A percentile compares a stretch with the other conserved stretches of the same genome.
phyloP scores from a whole-genome alignment of 1,140 invertebrate species.

The Frieseomelitta varia region DNA sequence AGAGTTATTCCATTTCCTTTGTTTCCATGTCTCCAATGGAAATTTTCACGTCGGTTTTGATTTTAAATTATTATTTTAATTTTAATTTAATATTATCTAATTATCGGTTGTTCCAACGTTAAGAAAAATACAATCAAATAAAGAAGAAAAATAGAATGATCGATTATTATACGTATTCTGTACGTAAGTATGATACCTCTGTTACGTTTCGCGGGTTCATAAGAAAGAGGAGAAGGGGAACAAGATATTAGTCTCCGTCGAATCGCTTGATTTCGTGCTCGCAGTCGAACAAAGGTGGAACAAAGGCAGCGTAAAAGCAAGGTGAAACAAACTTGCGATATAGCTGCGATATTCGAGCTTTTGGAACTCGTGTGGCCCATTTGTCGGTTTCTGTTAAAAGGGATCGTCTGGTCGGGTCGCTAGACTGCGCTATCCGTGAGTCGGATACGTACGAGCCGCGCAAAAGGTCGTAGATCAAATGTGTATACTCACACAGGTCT shows the following conservation, averaged over 20 bases:
- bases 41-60: too few relatives aligned
- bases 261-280: not conserved
- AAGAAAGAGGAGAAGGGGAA: too few relatives aligned
- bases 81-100: too few relatives aligned
- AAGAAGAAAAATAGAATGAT: too few relatives aligned
- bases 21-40: too few relatives aligned
- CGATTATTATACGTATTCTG: too few relatives aligned
- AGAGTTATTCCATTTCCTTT: too few relatives aligned
- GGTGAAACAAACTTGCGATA: not conserved
- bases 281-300: not conserved
- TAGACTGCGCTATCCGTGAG: not conserved
- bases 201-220: too few relatives aligned
- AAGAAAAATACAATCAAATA: too few relatives aligned
- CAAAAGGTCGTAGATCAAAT: conserved; percentile 26
- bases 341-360: not conserved
- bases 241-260: conserved; percentile 7
- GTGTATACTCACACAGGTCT: conserved; percentile 22
- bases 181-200: too few relatives aligned
- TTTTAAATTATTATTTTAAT: too few relatives aligned
- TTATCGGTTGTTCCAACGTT: too few relatives aligned
- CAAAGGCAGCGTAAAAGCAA: not conserved
- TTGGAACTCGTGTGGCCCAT: not conserved
- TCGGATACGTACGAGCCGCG: not conserved
- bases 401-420: not conserved
- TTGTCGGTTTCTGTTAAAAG: not conserved